phyloP scores from a whole-genome alignment of 2,113 vertebrate genomes.

The Nothobranchius furzeri region DNA sequence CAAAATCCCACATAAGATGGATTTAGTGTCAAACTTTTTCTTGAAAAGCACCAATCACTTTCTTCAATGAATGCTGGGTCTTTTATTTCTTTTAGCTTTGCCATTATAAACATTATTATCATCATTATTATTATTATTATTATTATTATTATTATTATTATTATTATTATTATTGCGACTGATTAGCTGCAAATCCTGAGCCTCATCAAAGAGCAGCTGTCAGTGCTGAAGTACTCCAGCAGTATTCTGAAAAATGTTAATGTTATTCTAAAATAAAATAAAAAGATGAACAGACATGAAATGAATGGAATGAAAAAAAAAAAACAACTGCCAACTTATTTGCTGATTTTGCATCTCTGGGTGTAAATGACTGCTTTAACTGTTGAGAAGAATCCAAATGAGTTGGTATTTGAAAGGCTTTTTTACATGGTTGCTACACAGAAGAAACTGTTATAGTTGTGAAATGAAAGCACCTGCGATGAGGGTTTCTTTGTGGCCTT shows the following conservation, averaged over 20 bases:
- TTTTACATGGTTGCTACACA: slow-evolving; percentile 33
- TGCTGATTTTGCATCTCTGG: slow-evolving; percentile 1
- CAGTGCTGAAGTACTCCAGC: no score
- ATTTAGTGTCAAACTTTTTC: no score
- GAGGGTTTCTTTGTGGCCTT: slow-evolving; percentile 24
- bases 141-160: no score
- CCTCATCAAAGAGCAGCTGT: not conserved
- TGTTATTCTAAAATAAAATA: slow-evolving; percentile 2
- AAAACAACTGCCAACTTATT: not conserved
- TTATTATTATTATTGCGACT: not conserved
- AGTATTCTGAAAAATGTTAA: not conserved
- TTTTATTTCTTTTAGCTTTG: no score
- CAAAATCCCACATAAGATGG: no score
- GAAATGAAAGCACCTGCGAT: slow-evolving; percentile 10
- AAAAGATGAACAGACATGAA: not conserved
- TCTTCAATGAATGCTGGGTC: no score
- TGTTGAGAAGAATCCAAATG: slow-evolving; percentile 38
- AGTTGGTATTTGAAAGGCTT: slow-evolving; percentile 46
- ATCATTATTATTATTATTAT: no score
- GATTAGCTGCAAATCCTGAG: not conserved
- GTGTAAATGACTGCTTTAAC: slow-evolving; percentile 11
- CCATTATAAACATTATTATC: no score
- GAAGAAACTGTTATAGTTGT: slow-evolving; percentile 31
- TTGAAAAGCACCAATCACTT: no score
- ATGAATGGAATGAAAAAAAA: not conserved